Percentiles rank a stretch among this genome's conserved stretches.
Conservation (phyloP, 2,113 vertebrate species). For the Ptychochromis oligacanthus region DNA sequence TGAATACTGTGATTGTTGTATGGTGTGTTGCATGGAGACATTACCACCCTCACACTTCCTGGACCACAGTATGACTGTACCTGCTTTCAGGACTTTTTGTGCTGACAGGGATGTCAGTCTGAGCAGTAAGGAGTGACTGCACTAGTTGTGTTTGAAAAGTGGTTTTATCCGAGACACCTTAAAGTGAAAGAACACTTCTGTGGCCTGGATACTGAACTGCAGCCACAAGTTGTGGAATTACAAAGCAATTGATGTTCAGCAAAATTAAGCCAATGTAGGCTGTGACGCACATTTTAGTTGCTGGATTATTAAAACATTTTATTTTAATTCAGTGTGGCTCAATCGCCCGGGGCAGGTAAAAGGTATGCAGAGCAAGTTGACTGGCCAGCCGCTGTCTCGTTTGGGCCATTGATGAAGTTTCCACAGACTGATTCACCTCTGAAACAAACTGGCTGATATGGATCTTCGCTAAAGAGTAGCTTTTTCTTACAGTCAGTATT, state of each 20-base stretch:
- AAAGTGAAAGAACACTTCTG: not conserved
- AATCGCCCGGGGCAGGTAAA: not conserved
- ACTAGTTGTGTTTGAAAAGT: not conserved
- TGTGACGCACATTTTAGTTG: too few species aligned
- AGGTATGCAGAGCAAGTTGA: not conserved
- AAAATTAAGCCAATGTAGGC: too few species aligned
- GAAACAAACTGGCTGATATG: not conserved
- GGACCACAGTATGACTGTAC: not conserved
- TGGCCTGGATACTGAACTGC: fast-evolving
- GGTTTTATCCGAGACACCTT: not conserved
- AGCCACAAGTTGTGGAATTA: too few species aligned
- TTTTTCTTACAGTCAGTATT: not conserved
- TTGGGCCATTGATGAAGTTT: not conserved
- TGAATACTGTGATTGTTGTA: not conserved
- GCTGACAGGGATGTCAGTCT: not conserved
- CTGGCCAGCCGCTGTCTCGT: not conserved
- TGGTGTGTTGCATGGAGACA: not conserved
- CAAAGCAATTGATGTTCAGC: too few species aligned
- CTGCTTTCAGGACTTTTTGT: not conserved
- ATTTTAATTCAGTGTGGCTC: too few species aligned
- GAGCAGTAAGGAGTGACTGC: not conserved
- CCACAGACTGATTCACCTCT: not conserved
- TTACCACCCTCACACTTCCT: not conserved
- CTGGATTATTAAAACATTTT: too few species aligned
- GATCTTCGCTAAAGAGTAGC: fast-evolving